Percentiles rank a stretch among this genome's conserved stretches.
These are phyloP conservation scores for Drosophila mettleri DNA, from an alignment of 2,888 invertebrate species.

Conservation along the genomic window DNA sequence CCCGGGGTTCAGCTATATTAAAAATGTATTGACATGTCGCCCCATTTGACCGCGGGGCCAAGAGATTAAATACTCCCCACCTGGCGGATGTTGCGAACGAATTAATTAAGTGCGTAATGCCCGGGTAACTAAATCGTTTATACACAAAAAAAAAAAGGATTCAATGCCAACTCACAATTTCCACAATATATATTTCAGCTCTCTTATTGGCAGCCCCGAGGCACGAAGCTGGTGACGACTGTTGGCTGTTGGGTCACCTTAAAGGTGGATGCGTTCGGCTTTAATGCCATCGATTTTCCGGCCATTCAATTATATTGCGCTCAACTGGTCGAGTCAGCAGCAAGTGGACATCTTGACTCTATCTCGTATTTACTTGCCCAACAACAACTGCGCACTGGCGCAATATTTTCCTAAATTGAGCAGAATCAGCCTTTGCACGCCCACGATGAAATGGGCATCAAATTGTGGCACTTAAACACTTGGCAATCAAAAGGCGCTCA, in stretches of 20 bases:
- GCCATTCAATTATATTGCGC: conserved; percentile 3
- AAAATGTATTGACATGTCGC: conserved; percentile 24
- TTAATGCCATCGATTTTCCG: conserved; percentile 24
- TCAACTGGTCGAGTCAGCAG: conserved; percentile 31
- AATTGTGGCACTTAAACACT: conserved; percentile 52
- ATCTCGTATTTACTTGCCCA: conserved; percentile 2
- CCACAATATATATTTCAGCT: background rate
- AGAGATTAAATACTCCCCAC: conserved; percentile 45
- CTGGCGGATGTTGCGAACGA: conserved; percentile 27
- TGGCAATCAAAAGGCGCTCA: conserved; percentile 38
- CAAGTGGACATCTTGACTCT: conserved; percentile 25
- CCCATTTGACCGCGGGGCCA: background rate
- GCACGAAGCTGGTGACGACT: conserved; percentile 14
- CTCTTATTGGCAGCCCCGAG: background rate
- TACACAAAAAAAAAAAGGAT: background rate
- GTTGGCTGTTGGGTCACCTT: conserved; percentile 7
- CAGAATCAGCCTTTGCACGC: conserved; percentile 35
- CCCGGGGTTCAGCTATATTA: conserved; percentile 6
- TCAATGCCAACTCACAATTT: conserved; percentile 1
- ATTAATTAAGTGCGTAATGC: conserved; percentile 46
- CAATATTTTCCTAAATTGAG: conserved; percentile 33
- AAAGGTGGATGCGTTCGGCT: background rate
- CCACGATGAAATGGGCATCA: conserved; percentile 22
- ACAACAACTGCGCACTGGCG: conserved; percentile 3
- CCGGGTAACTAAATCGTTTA: background rate